Evolutionary conservation across 2,113 vertebrate genomes (phyloP), one percentile per base, ranked within the genome.

Genomic region (Eidolon helvum): DNA sequence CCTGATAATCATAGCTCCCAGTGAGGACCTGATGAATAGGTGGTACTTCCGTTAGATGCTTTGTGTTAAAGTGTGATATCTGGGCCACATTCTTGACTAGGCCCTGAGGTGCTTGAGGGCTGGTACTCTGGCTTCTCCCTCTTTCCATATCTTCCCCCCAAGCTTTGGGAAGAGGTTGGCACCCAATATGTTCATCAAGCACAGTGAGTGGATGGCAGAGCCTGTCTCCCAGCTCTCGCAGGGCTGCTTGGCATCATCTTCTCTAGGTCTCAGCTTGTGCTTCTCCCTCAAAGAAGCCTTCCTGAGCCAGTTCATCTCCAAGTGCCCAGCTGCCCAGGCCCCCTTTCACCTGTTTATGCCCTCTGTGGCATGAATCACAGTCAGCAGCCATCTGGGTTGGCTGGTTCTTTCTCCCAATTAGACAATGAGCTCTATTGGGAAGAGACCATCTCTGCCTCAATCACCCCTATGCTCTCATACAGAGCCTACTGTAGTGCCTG

Each of bases 391-490:
- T 2, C 71, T 48, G 61, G 30, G 10, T 8, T 83, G 53, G 74
- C 14, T 77, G 68, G 48, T 26, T 57, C 87, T 43, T 86, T 57
- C 57, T 88, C 75, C n/a, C 50, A 65, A 61, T 28, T 66, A 82
- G 79, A 77, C 6, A 18, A 4, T 7, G 78, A 89, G 59, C 7
- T 45, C 24, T 48, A 57, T 0, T 10, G 24, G 35, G 48, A n/a
- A 87, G 75, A 89, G 38, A 24, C 35, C 19, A 1, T 0, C 14
- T 28, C 74, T 91, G n/a, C 18, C n/a, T 28, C 26, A 2, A 5
- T 66, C 72, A 61, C 30, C 24, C 63, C 80, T 83, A 12, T 77
- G 9, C 40, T 72, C 24, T 40, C 61, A 10, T 7, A 22, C 61
- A 80, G 43, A 80, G 53, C 12, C 69, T 30, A 66, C 74, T 48